Base-by-base conservation (phyloP, 2,888 invertebrate species). In the Drosophila setosimentum region DNA sequence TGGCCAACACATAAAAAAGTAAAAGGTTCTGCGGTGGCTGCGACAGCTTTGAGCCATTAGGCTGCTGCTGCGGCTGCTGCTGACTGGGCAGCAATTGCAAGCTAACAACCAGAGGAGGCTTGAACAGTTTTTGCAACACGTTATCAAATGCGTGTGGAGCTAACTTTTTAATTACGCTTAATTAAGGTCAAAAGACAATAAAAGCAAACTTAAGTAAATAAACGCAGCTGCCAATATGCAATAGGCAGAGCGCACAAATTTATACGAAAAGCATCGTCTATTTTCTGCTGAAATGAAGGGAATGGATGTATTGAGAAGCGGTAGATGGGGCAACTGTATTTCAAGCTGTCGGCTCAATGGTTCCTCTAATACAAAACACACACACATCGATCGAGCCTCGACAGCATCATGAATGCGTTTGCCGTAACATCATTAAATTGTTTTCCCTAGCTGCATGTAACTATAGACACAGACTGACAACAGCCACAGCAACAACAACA, bases 81-180 rank as follows among this genome's bases (percentile, higher is more conserved):
- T 60, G 74, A 60, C 40, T 61, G 45, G 72, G 33, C 55, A 68
- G 33, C 53, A 63, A 48, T 68, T 63, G 63, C 30, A 30, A 24
- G 33, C 27, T 32, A 42, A 21, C 16, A 16, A 11, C 27, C n/a
- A 6, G 13, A 24, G 40, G 24, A n/a, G 33, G 24, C 10, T 40
- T 48, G 58, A 48, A 11, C 51, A 61, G 54, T 55, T 68, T 58
- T 32, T 69, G 71, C 68, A 68, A 61, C 49, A 67, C 68, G 59
- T 78, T 77, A 81, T 63, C 78, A 82, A 85, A 83, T 83, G 82
- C 83, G 80, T 87, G 85, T 76, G 78, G 75, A 60, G 78, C 74
- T 68, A 86, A 86, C 85, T 86, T 86, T 86, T 87, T 87, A 86
- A 86, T 87, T 83, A 87, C 80, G 75, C 82, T 85, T 87, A 87